These are phyloP conservation scores for Struthidea cinerea DNA, from an alignment of 2,113 vertebrate species.

Conservation along the genomic window DNA sequence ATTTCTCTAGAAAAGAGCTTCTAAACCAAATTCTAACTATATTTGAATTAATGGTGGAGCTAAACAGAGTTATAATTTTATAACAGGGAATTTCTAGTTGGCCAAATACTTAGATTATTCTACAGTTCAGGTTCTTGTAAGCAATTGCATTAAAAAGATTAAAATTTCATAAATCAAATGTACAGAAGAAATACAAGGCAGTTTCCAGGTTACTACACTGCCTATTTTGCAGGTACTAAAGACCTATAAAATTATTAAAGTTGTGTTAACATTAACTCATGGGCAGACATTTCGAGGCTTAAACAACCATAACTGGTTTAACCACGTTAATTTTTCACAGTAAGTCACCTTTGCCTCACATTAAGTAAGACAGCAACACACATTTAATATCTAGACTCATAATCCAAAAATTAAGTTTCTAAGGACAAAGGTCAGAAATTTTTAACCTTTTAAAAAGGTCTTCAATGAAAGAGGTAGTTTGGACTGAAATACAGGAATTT, in stretches of 20 bases:
- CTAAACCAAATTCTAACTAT: not conserved
- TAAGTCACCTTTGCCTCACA: not conserved
- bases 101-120: not conserved
- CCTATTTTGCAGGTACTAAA: not conserved
- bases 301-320: not conserved
- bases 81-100: not conserved
- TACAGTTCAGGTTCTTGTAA: not conserved
- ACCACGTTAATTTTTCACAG: not conserved
- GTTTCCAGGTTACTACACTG: not conserved
- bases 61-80: not conserved
- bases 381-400: not conserved
- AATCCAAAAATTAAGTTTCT: not conserved
- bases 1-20: not conserved
- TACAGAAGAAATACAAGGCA: not conserved
- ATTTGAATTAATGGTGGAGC: not conserved
- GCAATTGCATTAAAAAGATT: not conserved
- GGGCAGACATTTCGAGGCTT: not conserved
- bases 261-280: not conserved
- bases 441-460: not conserved
- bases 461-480: not conserved
- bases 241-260: not conserved
- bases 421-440: not conserved
- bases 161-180: not conserved
- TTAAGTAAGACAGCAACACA: not conserved
- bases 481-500: not conserved